These are phyloP conservation scores for Strongylocentrotus purpuratus DNA, from an alignment of 35 echinoderm and acorn worm genomes.

Conservation along the genomic window DNA sequence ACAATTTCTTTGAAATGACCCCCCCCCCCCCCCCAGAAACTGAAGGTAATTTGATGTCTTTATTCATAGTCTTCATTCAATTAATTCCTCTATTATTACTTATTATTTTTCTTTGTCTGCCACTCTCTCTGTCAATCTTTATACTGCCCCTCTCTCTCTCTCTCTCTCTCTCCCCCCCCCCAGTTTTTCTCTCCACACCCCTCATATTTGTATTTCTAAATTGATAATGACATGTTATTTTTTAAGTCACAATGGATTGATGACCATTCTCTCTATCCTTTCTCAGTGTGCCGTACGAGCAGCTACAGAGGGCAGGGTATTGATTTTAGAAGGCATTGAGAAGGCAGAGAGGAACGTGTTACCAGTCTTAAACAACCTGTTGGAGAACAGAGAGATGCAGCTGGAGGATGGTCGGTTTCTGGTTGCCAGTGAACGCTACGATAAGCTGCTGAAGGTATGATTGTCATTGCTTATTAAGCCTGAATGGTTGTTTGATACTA, in stretches of 20 bases:
- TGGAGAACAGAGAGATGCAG: slow-evolving; percentile 98
- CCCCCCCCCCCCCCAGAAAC: too few species aligned
- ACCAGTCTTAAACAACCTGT: slow-evolving; percentile 91
- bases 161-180: too few species aligned
- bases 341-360: slow-evolving; percentile 97
- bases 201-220: too few species aligned
- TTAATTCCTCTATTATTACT: too few species aligned
- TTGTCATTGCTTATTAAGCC: background rate
- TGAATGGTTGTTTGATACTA: background rate
- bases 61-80: too few species aligned
- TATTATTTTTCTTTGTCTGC: too few species aligned
- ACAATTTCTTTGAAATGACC: too few species aligned
- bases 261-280: slow-evolving; percentile 17
- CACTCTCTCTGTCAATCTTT: too few species aligned
- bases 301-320: slow-evolving; percentile 81
- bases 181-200: too few species aligned
- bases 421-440: slow-evolving; percentile 90
- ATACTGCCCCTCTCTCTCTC: too few species aligned
- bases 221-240: too few species aligned
- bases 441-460: slow-evolving; percentile 85
- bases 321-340: slow-evolving; percentile 92
- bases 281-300: slow-evolving; percentile 93
- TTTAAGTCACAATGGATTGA: background rate
- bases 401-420: slow-evolving; percentile 93
- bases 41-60: too few species aligned